Evolutionary conservation across 2,888 invertebrate genomes (phyloP), one percentile per base, ranked within the genome.

Genomic region (Asteroscopus sphinx): DNA sequence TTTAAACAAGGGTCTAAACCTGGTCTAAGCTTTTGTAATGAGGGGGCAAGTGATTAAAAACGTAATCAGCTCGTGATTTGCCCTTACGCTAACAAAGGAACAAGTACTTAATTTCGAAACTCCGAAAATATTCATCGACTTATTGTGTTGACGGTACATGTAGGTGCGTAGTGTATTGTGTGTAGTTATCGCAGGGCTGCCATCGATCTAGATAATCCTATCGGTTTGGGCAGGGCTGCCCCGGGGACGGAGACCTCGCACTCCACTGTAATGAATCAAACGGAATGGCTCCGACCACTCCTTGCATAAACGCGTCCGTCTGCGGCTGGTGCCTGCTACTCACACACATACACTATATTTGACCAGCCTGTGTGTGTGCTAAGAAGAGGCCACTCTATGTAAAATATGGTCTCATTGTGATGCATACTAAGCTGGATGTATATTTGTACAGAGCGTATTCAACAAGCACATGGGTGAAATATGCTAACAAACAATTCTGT

Each of bases 141-240:
- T 21, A 21, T 21, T 1, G n/a, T 32, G 26, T 26, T 57, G 41
- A 28, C 37, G 21, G 17, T 65, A 32, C 25, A 30, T 7, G 11
- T 44, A 21, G n/a, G n/a, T n/a, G n/a, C 12, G 15, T 21, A 15
- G 28, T 17, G 40, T 44, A 25, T 40, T 12, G 13, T 45, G 25
- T 45, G 25, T 15, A 17, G 42, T 36, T 51, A 51, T 41, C 49
- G 17, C 28, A 11, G 41, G 51, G 40, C n/a, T 30, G 41, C 55
- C 41, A 58, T 58, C 53, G 45, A 57, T 55, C 45, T 46, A 57
- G 56, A 73, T 73, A 69, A 69, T 73, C 54, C 40, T 45, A 47
- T 60, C 35, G 41, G 37, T n/a, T 36, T 39, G 40, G 41, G 51
- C 42, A 35, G 45, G 21, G 26, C 32, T 17, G 58, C 17, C n/a